Base-by-base conservation (phyloP, 2,797 vertebrate species). In the Malurus splendens region DNA sequence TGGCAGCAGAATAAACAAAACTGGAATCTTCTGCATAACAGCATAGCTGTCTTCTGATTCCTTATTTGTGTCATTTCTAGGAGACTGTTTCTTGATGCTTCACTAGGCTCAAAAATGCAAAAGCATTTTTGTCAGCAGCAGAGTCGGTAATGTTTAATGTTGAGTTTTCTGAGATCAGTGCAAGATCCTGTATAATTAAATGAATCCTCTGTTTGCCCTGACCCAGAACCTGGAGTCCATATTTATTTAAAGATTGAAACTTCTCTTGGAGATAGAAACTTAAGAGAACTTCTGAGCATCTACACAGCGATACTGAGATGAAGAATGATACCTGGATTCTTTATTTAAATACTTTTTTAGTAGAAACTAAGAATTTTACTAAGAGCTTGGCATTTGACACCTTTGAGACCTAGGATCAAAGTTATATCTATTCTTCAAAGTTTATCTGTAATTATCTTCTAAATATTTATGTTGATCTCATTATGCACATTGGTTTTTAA, bases 201-300 rank as follows among this genome's bases (percentile, higher is more conserved):
- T 18, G 65, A 44, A n/a, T 36, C 9, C 5, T 33, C 14, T 1
- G 0, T 3, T 42, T 80, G 20, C 57, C 18, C 66, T 2, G 1
- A 30, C 56, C 17, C 70, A 47, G 52, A 70, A 38, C n/a, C 9
- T 44, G 28, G 15, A 41, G 14, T 27, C 10, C 33, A 2, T 45
- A 56, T 57, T 81, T 68, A 51, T 64, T 51, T 12, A 14, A 28
- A 52, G 25, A 27, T 18, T 33, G 45, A n/a, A 47, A 54, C 5
- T 17, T 33, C 23, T 64, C 0, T 4, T 47, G 19, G 42, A 66
- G 16, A 12, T 3, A 27, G 33, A 38, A 57, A 42, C 8, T 38
- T 73, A 8, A 51, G 54, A 80, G 50, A 62, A 45, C 18, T 74
- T 74, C 14, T 48, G 52, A 33, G 12, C 30, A 32, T 48, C 44